Conservation (phyloP, 2,888 invertebrate genomes). For the Orthonychiurus folsomi region DNA sequence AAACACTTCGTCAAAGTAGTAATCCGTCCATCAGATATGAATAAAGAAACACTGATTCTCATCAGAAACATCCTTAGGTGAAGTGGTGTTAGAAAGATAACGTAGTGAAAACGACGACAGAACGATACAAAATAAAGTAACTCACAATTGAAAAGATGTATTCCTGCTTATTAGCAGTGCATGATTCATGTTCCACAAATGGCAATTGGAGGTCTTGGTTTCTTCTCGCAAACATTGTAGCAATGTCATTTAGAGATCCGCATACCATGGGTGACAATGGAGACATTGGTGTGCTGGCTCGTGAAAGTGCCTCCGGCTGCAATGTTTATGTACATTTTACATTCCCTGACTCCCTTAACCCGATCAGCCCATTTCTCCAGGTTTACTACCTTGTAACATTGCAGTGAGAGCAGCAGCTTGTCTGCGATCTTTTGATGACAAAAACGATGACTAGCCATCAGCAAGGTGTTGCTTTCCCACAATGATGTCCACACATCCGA, state of each 20-base stretch:
- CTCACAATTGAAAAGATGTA: constrained; percentile 75
- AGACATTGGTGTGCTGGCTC: constrained; percentile 74
- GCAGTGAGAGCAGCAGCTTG: constrained; percentile 67
- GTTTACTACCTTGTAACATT: constrained; percentile 63
- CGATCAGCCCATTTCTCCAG: background rate
- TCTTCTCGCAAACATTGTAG: constrained; percentile 47
- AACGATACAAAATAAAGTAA: constrained; percentile 20
- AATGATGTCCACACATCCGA: constrained; percentile 36
- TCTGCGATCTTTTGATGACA: constrained; percentile 61
- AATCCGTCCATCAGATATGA: constrained; percentile 8
- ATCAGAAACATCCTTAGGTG: too few species aligned
- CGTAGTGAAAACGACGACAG: too few species aligned
- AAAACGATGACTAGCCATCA: constrained; percentile 25
- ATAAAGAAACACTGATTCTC: too few species aligned
- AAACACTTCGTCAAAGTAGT: background rate
- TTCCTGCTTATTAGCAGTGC: constrained; percentile 79
- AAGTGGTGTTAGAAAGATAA: too few species aligned
- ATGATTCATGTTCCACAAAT: constrained; percentile 71
- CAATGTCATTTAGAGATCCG: constrained; percentile 47
- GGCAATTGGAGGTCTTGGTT: constrained; percentile 50
- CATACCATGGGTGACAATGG: constrained; percentile 54
- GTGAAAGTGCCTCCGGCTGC: constrained; percentile 71
- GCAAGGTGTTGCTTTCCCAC: constrained; percentile 29
- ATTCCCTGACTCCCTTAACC: constrained; percentile 10
- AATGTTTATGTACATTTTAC: constrained; percentile 20